Evolutionary conservation across 2,888 invertebrate genomes (phyloP).

Genomic region (Sphaeridia pumilis): DNA sequence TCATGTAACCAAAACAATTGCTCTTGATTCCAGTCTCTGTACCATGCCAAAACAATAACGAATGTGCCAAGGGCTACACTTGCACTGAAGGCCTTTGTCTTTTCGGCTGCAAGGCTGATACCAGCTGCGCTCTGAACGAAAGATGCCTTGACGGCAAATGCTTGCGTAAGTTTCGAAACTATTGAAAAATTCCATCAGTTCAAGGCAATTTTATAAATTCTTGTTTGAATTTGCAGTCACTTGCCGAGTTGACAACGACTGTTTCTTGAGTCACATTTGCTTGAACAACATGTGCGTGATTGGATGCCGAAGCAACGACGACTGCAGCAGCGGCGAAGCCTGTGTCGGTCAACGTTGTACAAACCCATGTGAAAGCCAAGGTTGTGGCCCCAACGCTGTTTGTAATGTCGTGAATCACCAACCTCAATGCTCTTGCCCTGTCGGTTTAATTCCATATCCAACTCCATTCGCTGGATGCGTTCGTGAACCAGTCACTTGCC

Average conservation of each 20-base stretch:
- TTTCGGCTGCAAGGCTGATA: slow-evolving; percentile 61
- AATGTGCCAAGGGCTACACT: slow-evolving; percentile 58
- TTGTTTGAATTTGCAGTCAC: slow-evolving; percentile 49
- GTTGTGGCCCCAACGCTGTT: slow-evolving; percentile 59
- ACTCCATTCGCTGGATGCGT: slow-evolving; percentile 79
- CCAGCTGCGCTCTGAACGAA: slow-evolving; percentile 78
- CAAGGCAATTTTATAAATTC: not conserved
- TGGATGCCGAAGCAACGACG: slow-evolving; percentile 75
- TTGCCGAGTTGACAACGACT: slow-evolving; percentile 81
- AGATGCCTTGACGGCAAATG: slow-evolving; percentile 72
- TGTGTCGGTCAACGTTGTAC: slow-evolving; percentile 32
- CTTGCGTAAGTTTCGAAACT: slow-evolving; percentile 50
- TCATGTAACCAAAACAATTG: not conserved
- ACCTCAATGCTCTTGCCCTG: slow-evolving; percentile 56
- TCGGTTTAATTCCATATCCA: slow-evolving; percentile 71
- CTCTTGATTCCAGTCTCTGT: slow-evolving; percentile 53
- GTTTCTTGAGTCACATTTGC: slow-evolving; percentile 83
- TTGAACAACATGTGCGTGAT: slow-evolving; percentile 70
- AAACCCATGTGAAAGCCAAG: slow-evolving; percentile 48
- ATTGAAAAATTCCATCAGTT: not conserved
- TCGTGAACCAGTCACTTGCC: slow-evolving; percentile 63
- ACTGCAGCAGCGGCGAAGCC: slow-evolving; percentile 50
- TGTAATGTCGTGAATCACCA: slow-evolving; percentile 62
- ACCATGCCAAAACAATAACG: slow-evolving; percentile 56
- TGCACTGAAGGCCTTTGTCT: slow-evolving; percentile 74